Conservation (phyloP, 2,113 vertebrate genomes). For the Hippocampus mohnikei region DNA sequence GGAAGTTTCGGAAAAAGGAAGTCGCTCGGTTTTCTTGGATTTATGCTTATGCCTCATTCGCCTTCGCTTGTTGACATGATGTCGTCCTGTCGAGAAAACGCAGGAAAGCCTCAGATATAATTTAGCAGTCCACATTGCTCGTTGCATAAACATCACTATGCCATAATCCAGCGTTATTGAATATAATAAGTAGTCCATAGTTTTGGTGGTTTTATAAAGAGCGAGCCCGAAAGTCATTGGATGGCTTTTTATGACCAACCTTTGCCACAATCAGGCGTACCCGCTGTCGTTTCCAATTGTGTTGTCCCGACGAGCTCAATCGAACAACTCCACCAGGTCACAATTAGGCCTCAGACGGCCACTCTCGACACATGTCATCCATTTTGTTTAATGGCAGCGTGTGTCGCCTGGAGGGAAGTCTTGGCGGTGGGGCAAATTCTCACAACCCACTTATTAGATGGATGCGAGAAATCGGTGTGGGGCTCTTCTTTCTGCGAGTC, state of each 20-base stretch:
- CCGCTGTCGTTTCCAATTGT: constrained; percentile 36
- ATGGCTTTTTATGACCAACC: constrained; percentile 32
- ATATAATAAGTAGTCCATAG: constrained; percentile 25
- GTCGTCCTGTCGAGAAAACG: constrained; percentile 30
- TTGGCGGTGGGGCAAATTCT: constrained; percentile 44
- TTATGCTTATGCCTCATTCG: constrained; percentile 20
- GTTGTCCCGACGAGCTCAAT: constrained; percentile 44
- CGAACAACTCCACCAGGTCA: constrained; percentile 58
- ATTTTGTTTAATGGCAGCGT: constrained; percentile 65
- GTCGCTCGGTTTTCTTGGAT: background rate
- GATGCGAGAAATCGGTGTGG: constrained; percentile 26
- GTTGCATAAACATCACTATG: constrained; percentile 22
- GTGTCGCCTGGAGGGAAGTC: constrained; percentile 34
- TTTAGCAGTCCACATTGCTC: constrained; percentile 29
- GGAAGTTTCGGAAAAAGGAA: background rate
- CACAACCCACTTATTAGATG: constrained; percentile 50
- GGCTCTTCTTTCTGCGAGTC: background rate
- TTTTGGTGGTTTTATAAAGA: constrained; percentile 22
- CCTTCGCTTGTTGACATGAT: constrained; percentile 35
- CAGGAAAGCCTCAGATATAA: constrained; percentile 17
- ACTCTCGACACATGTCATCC: constrained; percentile 59
- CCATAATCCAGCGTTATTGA: constrained; percentile 20
- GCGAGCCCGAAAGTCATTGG: constrained; percentile 30
- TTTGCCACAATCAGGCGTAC: constrained; percentile 38
- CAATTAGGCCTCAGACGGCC: constrained; percentile 55